Percentiles rank a stretch among this genome's conserved stretches.
Evolutionary conservation across 1,140 invertebrate genomes (phyloP).

Genomic region (Uloborus diversus): DNA sequence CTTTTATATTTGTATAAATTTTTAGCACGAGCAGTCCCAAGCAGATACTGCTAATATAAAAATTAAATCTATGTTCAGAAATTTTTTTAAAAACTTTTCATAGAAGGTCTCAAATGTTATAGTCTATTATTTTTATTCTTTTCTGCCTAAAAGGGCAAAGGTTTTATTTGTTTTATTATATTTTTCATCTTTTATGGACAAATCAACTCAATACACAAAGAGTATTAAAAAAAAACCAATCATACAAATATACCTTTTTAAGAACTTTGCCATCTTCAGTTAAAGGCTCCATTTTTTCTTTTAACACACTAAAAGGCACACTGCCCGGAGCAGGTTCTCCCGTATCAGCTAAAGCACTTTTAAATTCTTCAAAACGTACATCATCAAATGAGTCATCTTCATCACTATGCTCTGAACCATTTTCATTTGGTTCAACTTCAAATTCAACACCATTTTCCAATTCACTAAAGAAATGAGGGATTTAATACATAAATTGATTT

Average conservation of each 20-base stretch:
- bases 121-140: too few relatives aligned
- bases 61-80: background rate
- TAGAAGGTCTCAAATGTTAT: background rate
- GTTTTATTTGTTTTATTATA: too few relatives aligned
- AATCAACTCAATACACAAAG: background rate
- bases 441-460: constrained; percentile 29
- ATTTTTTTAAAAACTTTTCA: background rate
- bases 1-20: too few relatives aligned
- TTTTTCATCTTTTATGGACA: too few relatives aligned
- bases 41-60: too few relatives aligned
- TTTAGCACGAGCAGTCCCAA: too few relatives aligned
- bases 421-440: constrained; percentile 6
- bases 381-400: background rate
- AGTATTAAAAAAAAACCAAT: background rate
- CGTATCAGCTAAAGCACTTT: background rate
- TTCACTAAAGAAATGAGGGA: constrained; percentile 3
- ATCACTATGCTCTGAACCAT: background rate
- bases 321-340: background rate
- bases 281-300: constrained; percentile 14
- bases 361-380: constrained; percentile 7
- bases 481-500: background rate
- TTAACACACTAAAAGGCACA: background rate
- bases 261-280: constrained; percentile 14
- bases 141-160: too few relatives aligned
- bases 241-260: constrained; percentile 12